A percentile compares a stretch with the other conserved stretches of the same genome.
Evolutionary conservation across 2,113 vertebrate genomes (phyloP).

Genomic region (Symphodus melops): DNA sequence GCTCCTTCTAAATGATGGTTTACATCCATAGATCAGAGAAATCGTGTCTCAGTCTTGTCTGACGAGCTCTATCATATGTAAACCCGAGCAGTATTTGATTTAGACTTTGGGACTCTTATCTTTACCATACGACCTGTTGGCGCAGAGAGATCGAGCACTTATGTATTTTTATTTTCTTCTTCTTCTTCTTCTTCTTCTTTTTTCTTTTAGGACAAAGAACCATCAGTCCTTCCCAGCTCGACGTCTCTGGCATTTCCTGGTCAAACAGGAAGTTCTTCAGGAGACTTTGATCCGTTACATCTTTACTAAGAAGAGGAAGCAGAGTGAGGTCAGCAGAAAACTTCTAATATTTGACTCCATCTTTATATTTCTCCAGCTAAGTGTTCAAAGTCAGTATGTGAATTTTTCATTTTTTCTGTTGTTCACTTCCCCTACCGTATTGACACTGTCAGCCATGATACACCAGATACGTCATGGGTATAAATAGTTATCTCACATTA

Average conservation of each 20-base stretch:
- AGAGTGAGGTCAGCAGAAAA: constrained; percentile 91
- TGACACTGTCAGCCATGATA: neutral
- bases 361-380: neutral
- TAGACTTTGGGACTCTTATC: too few species aligned
- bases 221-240: constrained; percentile 92
- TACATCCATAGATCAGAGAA: too few species aligned
- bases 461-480: neutral
- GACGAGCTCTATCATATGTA: too few species aligned
- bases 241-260: constrained; percentile 96
- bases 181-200: too few species aligned
- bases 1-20: too few species aligned
- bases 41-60: too few species aligned
- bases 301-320: constrained; percentile 98
- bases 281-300: constrained; percentile 97
- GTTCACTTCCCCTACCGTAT: neutral
- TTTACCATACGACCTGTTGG: too few species aligned
- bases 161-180: too few species aligned
- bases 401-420: constrained; percentile 3
- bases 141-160: too few species aligned
- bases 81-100: too few species aligned
- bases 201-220: constrained; percentile 88
- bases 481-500: neutral
- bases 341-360: too few species aligned
- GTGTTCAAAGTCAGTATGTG: constrained; percentile 2
- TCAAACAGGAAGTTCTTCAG: constrained; percentile 96